Conservation (phyloP, 2,888 invertebrate genomes). For the Drosophila tripunctata region DNA sequence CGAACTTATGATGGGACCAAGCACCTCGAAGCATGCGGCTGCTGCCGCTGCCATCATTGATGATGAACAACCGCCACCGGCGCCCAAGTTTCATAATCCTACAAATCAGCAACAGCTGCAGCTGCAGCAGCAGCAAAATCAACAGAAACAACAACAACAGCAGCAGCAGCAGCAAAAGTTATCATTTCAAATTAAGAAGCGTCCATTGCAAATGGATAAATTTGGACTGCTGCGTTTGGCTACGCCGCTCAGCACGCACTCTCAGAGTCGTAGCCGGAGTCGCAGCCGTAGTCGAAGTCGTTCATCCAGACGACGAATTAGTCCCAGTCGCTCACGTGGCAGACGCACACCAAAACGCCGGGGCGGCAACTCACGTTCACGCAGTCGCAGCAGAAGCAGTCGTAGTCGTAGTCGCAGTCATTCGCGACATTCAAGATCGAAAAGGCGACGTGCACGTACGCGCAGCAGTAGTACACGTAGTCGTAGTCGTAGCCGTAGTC, state of each 20-base stretch:
- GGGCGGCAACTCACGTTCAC: constrained; percentile 25
- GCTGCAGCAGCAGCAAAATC: background rate
- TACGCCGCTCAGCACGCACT: constrained; percentile 84
- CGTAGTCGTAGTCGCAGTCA: constrained; percentile 38
- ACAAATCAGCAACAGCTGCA: constrained; percentile 11
- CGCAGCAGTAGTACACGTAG: constrained; percentile 11
- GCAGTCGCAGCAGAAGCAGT: constrained; percentile 41
- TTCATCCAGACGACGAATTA: constrained; percentile 23
- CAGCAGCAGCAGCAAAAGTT: constrained; percentile 57
- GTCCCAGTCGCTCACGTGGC: constrained; percentile 39
- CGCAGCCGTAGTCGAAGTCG: constrained; percentile 84
- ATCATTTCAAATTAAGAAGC: constrained; percentile 85
- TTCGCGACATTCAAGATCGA: constrained; percentile 37
- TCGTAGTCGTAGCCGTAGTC: constrained; percentile 36
- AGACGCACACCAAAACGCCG: constrained; percentile 32
- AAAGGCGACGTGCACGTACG: constrained; percentile 32
- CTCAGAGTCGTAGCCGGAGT: constrained; percentile 65
- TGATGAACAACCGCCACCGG: constrained; percentile 39
- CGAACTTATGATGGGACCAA: constrained; percentile 55
- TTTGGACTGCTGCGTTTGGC: constrained; percentile 90
- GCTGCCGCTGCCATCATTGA: constrained; percentile 9
- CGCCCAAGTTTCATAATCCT: constrained; percentile 36
- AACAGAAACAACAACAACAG: constrained; percentile 3
- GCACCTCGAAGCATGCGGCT: constrained; percentile 65
- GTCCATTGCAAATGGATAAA: constrained; percentile 86